Conservation (phyloP, 2,113 vertebrate genomes). For the Amphiprion ocellaris region DNA sequence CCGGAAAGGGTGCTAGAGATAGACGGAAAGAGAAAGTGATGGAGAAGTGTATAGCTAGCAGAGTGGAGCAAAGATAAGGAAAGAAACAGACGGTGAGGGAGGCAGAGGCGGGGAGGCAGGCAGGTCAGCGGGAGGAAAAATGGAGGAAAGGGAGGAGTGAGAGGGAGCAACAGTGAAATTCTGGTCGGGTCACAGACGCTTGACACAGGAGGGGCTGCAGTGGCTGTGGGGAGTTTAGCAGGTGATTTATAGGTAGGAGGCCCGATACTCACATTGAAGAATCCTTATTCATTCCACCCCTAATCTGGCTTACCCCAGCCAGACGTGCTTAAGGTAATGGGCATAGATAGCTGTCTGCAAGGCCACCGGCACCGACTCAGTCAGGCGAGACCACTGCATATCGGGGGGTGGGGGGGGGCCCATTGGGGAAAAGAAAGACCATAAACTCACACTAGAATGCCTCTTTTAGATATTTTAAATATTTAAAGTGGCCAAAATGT, state of each 20-base stretch:
- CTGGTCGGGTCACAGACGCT: slow-evolving; percentile 51
- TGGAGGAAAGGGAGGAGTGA: not conserved
- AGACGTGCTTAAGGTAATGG: slow-evolving; percentile 74
- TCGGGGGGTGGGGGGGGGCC: not conserved
- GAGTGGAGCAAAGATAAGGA: slow-evolving; percentile 54
- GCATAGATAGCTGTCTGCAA: slow-evolving; percentile 61
- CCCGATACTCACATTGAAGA: slow-evolving; percentile 55
- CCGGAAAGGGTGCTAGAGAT: slow-evolving; percentile 45
- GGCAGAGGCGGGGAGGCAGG: not conserved
- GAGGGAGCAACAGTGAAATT: slow-evolving; percentile 29
- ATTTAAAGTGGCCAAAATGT: not conserved
- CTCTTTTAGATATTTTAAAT: not conserved
- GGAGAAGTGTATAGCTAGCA: slow-evolving; percentile 39
- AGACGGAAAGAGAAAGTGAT: slow-evolving; percentile 53
- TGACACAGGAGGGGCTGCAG: slow-evolving; percentile 28
- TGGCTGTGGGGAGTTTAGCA: slow-evolving; percentile 55
- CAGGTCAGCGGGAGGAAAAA: not conserved
- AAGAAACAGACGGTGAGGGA: slow-evolving; percentile 17
- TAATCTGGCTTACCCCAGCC: slow-evolving; percentile 68
- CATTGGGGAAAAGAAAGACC: not conserved
- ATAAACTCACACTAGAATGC: not conserved
- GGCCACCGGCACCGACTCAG: slow-evolving; percentile 51
- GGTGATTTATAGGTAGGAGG: slow-evolving; percentile 78
- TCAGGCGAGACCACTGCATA: slow-evolving; percentile 47
- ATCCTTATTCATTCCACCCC: slow-evolving; percentile 71